Evolutionary conservation across 23 tunicate species (phyloP), one percentile per base, ranked within the genome.

Genomic region (Styela clava): DNA sequence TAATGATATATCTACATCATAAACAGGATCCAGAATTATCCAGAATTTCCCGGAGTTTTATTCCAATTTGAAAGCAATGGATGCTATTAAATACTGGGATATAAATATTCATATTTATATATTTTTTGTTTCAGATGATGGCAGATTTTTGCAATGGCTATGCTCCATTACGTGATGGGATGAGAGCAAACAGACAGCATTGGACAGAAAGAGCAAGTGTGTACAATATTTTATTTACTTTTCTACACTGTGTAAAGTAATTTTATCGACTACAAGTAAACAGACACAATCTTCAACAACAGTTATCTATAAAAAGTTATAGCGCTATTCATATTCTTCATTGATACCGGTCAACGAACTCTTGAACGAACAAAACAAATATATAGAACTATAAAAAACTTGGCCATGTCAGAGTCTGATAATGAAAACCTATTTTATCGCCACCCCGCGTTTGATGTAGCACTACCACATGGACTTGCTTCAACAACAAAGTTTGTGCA

Each of bases 91-190:
- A n/a, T n/a, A n/a, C n/a, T n/a, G n/a, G n/a, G n/a, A n/a, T n/a
- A n/a, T n/a, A 5, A 44, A 5, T 44, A 44, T 5, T 44, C 56
- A 44, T 44, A 44, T 44, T 44, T 7, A 5, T 44, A 7, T 65
- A 3, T 16, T 31, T 79, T 74, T 70, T 25, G 2, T 78, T 79
- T 1, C 79, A 93, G 98, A 93, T 93, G 98, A 93, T 93, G 98
- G 89, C 93, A 1, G 89, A 93, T 32, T 87, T 88, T 34, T 93
- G 98, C 63, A 85, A 91, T 1, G 89, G 86, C n/a, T 93, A 81
- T 62, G 64, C 93, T n/a, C 98, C 98, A 21, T 63, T 93, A n/a
- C 69, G 89, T 34, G 93, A 93, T 44, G 98, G 98, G 37, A 87
- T 93, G 92, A 73, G 61, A 67, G 85, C 77, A 28, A 93, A 93